A percentile compares a stretch with the other conserved stretches of the same genome.
These are phyloP conservation scores for Marcusenius ussheri DNA, from an alignment of 2,113 vertebrate species.

Conservation along the genomic window DNA sequence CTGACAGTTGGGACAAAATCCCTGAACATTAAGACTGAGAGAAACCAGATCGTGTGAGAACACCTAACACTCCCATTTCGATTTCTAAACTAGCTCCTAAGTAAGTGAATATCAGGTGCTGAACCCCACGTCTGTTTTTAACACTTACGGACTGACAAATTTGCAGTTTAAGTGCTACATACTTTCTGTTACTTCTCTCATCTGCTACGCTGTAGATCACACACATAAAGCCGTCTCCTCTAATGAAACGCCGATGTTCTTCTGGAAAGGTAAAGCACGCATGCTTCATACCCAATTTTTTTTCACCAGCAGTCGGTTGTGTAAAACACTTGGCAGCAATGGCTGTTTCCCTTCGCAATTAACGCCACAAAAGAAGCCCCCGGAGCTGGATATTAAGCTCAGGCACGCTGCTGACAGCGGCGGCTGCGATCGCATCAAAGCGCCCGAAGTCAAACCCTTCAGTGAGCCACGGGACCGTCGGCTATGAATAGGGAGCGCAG, in stretches of 20 bases:
- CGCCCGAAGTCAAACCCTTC: constrained; percentile 12
- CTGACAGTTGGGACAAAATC: constrained; percentile 58
- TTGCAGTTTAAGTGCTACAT: constrained; percentile 3
- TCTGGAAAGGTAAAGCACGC: constrained; percentile 14
- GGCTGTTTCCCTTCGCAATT: constrained; percentile 23
- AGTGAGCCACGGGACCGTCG: background rate
- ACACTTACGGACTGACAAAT: constrained; percentile 46
- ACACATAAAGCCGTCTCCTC: constrained; percentile 24
- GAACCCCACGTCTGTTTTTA: constrained; percentile 36
- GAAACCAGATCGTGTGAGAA: constrained; percentile 46
- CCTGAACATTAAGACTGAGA: constrained; percentile 45
- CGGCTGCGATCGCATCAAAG: constrained; percentile 21
- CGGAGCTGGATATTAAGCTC: constrained; percentile 26
- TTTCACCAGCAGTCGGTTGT: constrained; percentile 2
- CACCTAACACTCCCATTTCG: constrained; percentile 50
- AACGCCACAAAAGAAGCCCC: constrained; percentile 20
- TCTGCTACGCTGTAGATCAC: background rate
- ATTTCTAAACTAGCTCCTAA: constrained; percentile 48
- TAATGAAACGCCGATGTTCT: constrained; percentile 33
- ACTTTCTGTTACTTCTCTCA: background rate
- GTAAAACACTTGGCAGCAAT: constrained; percentile 18
- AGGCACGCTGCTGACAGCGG: constrained; percentile 23
- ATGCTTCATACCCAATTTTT: background rate
- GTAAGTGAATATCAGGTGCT: constrained; percentile 48
- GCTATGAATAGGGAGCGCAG: background rate